Evolutionary conservation across 2,797 vertebrate species (phyloP), one percentile per base, ranked within the genome.

Genomic region (Eurystomus glaucurus): DNA sequence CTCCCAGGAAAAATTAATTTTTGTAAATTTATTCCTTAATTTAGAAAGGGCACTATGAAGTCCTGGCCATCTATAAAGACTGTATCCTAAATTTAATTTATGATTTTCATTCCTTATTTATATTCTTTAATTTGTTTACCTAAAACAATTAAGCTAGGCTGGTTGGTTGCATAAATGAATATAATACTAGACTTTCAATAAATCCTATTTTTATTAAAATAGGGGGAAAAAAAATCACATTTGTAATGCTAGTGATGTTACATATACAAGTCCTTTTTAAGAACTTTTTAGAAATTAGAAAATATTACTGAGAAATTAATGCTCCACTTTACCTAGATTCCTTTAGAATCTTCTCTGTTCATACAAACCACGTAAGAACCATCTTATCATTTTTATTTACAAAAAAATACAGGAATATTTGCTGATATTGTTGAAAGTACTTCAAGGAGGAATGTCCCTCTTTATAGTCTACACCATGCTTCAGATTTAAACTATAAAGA

Each of bases 141-240:
- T 78, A 90, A 91, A 96, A 68, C 45, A 94, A 81, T 86, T 88
- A 93, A 69, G 48, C 64, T 45, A 58, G 54, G 23, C 20, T 45
- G 18, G 62, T 39, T 61, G 18, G 31, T 88, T 88, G 31, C 35
- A 65, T 61, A 81, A 94, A 52, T 55, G 83, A 84, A 86, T 81
- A 81, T 9, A 61, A 83, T 41, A 52, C 6, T 23, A 91, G 45
- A 71, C 29, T 75, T 78, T 37, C n/a, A 33, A 71, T 68, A 91
- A 88, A 85, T 55, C 6, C 5, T 57, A 16, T 48, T 83, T 87
- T 83, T 71, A 83, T 78, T 84, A 71, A 90, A 95, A 83, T 29
- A 45, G 11, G 8, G 3, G 29, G 12, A 0, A 21, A 72, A 0
- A 21, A 72, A 57, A 15, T 1, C 23, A 16, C 43, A 74, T 84